phyloP scores from a whole-genome alignment of 2,113 vertebrate genomes.

The Xiphophorus couchianus region DNA sequence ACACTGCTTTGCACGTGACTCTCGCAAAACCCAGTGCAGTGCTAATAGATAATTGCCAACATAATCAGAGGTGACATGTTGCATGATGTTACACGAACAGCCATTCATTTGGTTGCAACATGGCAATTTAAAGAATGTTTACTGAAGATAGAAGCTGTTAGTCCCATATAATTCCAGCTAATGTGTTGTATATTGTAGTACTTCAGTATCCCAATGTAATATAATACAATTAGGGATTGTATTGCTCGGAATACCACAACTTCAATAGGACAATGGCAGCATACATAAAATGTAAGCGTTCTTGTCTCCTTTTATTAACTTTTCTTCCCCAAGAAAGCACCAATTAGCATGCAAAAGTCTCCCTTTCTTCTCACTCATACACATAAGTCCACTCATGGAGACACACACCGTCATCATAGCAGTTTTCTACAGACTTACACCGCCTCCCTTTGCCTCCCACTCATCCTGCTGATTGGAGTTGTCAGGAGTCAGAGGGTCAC shows the following conservation, averaged over 20 bases:
- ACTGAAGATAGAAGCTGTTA: neutral
- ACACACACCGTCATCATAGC: conserved; percentile 45
- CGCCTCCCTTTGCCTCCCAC: conserved; percentile 54
- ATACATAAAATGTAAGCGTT: conserved; percentile 1
- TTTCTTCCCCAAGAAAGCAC: conserved; percentile 16
- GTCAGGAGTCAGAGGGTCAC: conserved; percentile 69
- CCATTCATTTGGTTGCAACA: neutral
- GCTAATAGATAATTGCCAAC: conserved; percentile 71
- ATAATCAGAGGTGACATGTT: conserved; percentile 64
- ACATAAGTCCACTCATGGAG: conserved; percentile 14
- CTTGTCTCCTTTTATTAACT: conserved; percentile 10
- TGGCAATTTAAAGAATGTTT: neutral
- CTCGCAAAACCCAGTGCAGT: conserved; percentile 63
- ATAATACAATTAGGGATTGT: neutral
- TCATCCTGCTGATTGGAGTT: conserved; percentile 73
- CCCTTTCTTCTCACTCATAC: conserved; percentile 10
- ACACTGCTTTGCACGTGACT: conserved; percentile 65
- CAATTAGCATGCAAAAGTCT: conserved; percentile 37
- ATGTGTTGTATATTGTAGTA: neutral
- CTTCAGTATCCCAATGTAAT: neutral
- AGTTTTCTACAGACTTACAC: conserved; percentile 33
- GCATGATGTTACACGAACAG: conserved; percentile 27
- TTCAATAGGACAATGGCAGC: neutral
- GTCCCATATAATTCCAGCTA: neutral
- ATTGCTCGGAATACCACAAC: neutral